These are phyloP conservation scores for Trichonephila clavipes DNA, from an alignment of 1,140 invertebrate genomes.

Conservation along the genomic window DNA sequence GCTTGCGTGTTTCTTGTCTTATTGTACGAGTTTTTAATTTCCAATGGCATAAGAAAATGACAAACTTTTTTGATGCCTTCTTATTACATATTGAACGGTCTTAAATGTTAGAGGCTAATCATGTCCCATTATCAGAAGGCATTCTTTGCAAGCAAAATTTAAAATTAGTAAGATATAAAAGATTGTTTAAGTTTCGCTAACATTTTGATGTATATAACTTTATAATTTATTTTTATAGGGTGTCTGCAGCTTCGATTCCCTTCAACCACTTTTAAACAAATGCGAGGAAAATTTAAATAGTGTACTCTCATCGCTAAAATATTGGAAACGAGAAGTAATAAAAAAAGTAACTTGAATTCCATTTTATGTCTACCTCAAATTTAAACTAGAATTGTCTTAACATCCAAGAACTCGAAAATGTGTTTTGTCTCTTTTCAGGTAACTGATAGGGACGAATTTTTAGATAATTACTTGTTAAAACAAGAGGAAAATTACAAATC, in stretches of 20 bases:
- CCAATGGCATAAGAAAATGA: too few relatives aligned
- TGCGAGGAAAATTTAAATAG: neutral
- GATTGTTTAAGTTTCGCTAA: too few relatives aligned
- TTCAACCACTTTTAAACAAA: neutral
- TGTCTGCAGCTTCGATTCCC: neutral
- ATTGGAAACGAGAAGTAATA: neutral
- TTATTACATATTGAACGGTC: too few relatives aligned
- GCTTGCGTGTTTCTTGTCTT: too few relatives aligned
- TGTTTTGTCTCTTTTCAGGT: neutral
- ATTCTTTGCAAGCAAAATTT: too few relatives aligned
- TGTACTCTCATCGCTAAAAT: neutral
- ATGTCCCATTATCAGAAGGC: too few relatives aligned
- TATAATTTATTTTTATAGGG: neutral
- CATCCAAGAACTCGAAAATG: too few relatives aligned
- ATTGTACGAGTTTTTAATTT: too few relatives aligned
- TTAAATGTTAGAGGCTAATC: too few relatives aligned
- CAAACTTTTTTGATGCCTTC: too few relatives aligned
- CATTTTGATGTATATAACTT: neutral
- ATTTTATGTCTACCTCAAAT: neutral
- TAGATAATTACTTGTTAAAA: neutral
- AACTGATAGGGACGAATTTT: neutral
- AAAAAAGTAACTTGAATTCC: neutral
- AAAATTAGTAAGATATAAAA: too few relatives aligned
- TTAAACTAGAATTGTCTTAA: too few relatives aligned
- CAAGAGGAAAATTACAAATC: neutral